Evolutionary conservation across 2,113 vertebrate genomes (phyloP), one percentile per base, ranked within the genome.

Genomic region (Rafetus swinhoei): DNA sequence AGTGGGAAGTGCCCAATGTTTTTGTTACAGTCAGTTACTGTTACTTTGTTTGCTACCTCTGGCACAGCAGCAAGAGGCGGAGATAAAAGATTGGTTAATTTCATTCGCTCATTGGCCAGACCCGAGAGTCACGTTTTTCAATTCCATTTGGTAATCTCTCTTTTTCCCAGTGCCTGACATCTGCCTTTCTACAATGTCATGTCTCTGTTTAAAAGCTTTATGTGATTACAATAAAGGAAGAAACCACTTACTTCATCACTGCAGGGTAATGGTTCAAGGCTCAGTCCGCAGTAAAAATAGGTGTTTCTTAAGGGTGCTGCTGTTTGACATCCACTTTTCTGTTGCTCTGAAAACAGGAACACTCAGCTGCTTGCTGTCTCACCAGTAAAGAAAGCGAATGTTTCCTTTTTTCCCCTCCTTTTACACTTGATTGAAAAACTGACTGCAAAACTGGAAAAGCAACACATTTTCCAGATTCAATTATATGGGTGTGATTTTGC

Each of bases 71-170:
- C 39, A 88, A 92, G 81, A 89, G 93, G 59, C 85, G 89, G 76
- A 96, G 93, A 93, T 85, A 77, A 55, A 59, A 93, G 93, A 94
- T 95, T 91, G 4, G 32, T 96, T 95, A 90, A 88, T 84, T 94
- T 56, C 52, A 72, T 96, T 96, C 97, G 54, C 85, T 97, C 55
- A 69, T 50, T 18, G 50, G 82, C 56, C 92, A 79, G 86, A 80
- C 39, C 85, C 84, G 87, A 94, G 72, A 56, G 87, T 81, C 77
- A 89, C 90, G 60, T 86, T 54, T 92, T 96, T 92, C 32, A 92
- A 50, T 96, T 96, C 79, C 93, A 62, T 80, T 97, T 35, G 94
- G 84, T 92, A 93, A 96, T 83, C 69, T 90, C 76, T 96, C 74
- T 88, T 94, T 96, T 89, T 86, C 90, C 95, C 52, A 90, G 7